Percentiles rank a stretch among this genome's conserved stretches.
These are phyloP conservation scores for Ericerus pela DNA, from an alignment of 1,140 invertebrate species.

Conservation along the genomic window DNA sequence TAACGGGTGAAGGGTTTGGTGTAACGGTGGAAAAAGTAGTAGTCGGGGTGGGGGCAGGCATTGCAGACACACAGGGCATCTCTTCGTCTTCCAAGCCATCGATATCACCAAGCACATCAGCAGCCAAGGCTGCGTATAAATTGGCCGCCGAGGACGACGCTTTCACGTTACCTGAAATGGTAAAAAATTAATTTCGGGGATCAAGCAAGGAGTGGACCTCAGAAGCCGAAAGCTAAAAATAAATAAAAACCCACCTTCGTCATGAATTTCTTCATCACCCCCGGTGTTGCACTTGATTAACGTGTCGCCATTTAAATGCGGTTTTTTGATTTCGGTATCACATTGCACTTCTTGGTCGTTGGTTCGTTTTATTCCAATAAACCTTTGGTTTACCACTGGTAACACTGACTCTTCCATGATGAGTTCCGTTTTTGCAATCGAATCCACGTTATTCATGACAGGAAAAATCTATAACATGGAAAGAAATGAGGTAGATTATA, in stretches of 20 bases:
- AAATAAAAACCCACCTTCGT: slow-evolving; percentile 31
- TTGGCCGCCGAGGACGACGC: slow-evolving; percentile 55
- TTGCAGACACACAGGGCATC: neutral
- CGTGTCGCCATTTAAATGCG: slow-evolving; percentile 22
- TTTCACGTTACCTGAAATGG: slow-evolving; percentile 22
- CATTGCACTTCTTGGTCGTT: slow-evolving; percentile 38
- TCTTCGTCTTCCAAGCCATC: slow-evolving; percentile 19
- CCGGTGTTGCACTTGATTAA: slow-evolving; percentile 7
- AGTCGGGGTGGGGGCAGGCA: neutral
- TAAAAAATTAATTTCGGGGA: neutral
- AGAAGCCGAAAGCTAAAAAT: neutral
- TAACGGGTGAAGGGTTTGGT: neutral
- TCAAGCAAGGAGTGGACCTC: neutral
- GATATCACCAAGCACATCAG: slow-evolving; percentile 52
- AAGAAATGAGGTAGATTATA: too few relatives aligned
- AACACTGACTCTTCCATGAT: neutral
- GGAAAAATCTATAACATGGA: too few relatives aligned
- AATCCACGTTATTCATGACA: too few relatives aligned
- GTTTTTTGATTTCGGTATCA: slow-evolving; percentile 20
- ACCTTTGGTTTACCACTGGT: slow-evolving; percentile 10
- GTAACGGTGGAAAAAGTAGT: neutral
- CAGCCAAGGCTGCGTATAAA: slow-evolving; percentile 50
- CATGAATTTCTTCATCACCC: slow-evolving; percentile 27
- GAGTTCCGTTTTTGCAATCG: slow-evolving; percentile 3
- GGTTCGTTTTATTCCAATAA: slow-evolving; percentile 29